Evolutionary conservation across 1,140 invertebrate genomes (phyloP).

Genomic region (Nomia melanderi): DNA sequence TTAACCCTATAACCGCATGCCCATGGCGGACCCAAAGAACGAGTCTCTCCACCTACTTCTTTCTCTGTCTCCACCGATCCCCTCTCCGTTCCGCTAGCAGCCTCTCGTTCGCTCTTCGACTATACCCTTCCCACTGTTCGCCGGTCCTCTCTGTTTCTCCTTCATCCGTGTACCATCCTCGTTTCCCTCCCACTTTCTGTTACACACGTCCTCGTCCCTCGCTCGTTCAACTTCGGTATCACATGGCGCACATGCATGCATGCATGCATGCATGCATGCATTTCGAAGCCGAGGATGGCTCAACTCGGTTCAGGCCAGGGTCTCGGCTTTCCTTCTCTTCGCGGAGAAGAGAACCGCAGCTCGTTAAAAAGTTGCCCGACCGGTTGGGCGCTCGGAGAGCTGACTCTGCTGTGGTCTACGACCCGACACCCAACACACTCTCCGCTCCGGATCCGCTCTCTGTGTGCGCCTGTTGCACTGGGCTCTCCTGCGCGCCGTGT

Average conservation of each 20-base stretch:
- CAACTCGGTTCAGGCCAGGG: constrained; percentile 71
- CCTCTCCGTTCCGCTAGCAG: constrained; percentile 1
- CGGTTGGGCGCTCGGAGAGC: constrained; percentile 78
- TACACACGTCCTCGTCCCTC: constrained; percentile 14
- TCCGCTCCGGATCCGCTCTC: no score
- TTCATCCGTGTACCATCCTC: neutral
- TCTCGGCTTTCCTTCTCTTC: constrained; percentile 67
- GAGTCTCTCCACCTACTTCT: constrained; percentile 35
- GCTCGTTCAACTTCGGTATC: constrained; percentile 63
- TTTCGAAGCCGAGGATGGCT: constrained; percentile 71
- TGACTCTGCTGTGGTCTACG: constrained; percentile 79
- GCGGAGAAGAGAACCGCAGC: constrained; percentile 73
- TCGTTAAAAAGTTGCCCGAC: constrained; percentile 82
- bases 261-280: constrained; percentile 61
- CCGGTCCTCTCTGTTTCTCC: constrained; percentile 12
- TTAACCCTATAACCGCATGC: constrained; percentile 58
- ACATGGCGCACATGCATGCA: constrained; percentile 69
- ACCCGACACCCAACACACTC: constrained; percentile 78
- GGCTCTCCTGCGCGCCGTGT: no score
- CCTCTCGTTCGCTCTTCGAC: neutral
- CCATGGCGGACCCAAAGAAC: constrained; percentile 47
- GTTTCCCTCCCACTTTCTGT: constrained; percentile 24
- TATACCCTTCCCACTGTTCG: neutral
- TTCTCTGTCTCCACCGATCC: constrained; percentile 9
- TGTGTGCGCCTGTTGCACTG: no score